Evolutionary conservation across 1,140 invertebrate species (phyloP).

Genomic region (Papilio xuthus): DNA sequence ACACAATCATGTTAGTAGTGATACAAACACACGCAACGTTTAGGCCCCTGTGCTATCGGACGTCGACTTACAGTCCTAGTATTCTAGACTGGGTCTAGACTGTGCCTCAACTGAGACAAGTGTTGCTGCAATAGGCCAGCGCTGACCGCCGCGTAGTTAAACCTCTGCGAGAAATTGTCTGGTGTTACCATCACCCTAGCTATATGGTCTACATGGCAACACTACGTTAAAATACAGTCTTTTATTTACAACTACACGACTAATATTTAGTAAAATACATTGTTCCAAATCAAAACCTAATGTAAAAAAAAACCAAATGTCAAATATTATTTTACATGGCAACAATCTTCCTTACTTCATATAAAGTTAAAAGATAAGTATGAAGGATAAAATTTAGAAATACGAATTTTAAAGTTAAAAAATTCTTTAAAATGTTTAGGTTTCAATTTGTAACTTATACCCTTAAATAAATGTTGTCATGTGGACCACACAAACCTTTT

Average conservation of each 20-base stretch:
- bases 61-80: slow-evolving; percentile 52
- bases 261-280: not conserved
- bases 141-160: slow-evolving; percentile 80
- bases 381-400: too few species aligned
- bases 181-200: slow-evolving; percentile 74
- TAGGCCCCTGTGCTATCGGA: slow-evolving; percentile 46
- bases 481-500: slow-evolving; percentile 3
- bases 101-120: slow-evolving; percentile 74
- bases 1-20: slow-evolving; percentile 45
- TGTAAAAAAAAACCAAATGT: too few species aligned
- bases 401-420: too few species aligned
- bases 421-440: not conserved
- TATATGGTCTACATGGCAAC: slow-evolving; percentile 65
- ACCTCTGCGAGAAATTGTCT: slow-evolving; percentile 73
- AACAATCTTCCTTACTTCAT: not conserved
- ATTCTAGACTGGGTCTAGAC: slow-evolving; percentile 60
- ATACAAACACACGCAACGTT: slow-evolving; percentile 52
- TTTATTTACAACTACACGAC: not conserved
- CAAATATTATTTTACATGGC: too few species aligned
- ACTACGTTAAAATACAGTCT: slow-evolving; percentile 39
- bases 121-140: slow-evolving; percentile 79
- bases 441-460: not conserved
- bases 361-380: too few species aligned
- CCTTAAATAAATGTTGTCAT: slow-evolving; percentile 25
- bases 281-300: not conserved